Base-by-base conservation (phyloP, 2,888 invertebrate genomes). In the Isoperla grammatica region DNA sequence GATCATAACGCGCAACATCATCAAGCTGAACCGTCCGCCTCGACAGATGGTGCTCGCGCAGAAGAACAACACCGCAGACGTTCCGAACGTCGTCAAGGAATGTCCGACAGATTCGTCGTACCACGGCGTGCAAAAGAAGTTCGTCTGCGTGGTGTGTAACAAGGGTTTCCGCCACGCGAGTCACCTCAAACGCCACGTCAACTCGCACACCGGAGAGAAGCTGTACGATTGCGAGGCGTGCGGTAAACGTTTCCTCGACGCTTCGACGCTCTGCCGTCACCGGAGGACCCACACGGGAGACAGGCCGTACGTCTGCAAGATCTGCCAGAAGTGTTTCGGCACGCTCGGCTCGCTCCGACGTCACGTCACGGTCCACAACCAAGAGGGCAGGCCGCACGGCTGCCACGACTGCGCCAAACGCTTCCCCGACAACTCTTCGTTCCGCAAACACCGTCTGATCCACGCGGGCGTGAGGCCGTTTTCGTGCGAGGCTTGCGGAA, bases 401-500 rank as follows among this genome's bases (percentile, higher is more conserved):
- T 77, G 77, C 62, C 72, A 75, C 56, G 72, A 74, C 45, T 78
- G 78, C 39, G 71, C 72, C 13, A 72, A 74, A 12, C 70, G 74
- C 11, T 78, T 76, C 64, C 68, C 74, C 39, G 77, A 75, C 56
- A 73, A 75, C 65, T 68, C 72, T 8, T 73, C 71, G 56, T 68
- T 76, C 48, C 71, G 71, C 37, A 76, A 74, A 65, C 77, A 77
- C 66, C 71, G 75, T 67, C 70, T 75, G 43, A 74, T 74, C 3
- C 78, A 78, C 64, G 69, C 75, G 60, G 72, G 72, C 54, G 71
- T 69, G 23, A 73, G 73, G 59, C 43, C 50, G 11, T 69, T 71
- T 64, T 65, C 2, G 48, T 84, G 83, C 65, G 71, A 73, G 1
- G 69, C 80, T 56, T 83, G 83, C 66, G 75, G 77, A 48, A 82